These are phyloP conservation scores for Sula dactylatra DNA, from an alignment of 2,113 vertebrate species.

Conservation along the genomic window DNA sequence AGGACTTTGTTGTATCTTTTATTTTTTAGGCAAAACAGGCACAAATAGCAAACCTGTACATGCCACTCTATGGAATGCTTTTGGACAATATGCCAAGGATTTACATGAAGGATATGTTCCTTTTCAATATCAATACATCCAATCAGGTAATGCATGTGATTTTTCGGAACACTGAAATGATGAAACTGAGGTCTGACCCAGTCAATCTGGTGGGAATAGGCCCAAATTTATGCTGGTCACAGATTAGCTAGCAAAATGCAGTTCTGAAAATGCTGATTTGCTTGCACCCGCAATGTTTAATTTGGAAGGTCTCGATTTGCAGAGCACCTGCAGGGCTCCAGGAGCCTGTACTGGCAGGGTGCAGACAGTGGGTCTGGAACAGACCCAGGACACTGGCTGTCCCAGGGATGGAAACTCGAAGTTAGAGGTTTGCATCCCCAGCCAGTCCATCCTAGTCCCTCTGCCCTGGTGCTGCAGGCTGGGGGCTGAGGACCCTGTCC, in stretches of 20 bases:
- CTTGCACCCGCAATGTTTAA: not conserved
- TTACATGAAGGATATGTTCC: slow-evolving; percentile 93
- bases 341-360: not conserved
- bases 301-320: not conserved
- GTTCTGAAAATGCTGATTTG: not conserved
- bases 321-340: not conserved
- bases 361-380: not conserved
- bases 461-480: not conserved
- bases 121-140: slow-evolving; percentile 88
- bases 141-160: slow-evolving; percentile 81
- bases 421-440: not conserved
- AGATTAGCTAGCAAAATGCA: not conserved
- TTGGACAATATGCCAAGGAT: slow-evolving; percentile 98
- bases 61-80: slow-evolving; percentile 95
- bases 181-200: not conserved
- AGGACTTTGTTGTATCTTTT: not conserved
- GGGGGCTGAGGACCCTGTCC: not conserved
- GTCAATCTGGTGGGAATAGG: not conserved
- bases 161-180: not conserved
- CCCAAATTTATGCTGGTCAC: not conserved
- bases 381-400: not conserved
- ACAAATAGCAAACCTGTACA: slow-evolving; percentile 91
- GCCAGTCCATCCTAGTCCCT: rapidly evolving
- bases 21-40: slow-evolving; percentile 88
- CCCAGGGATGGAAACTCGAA: not conserved